Conservation (phyloP, 2,888 invertebrate genomes). For the Ormyrus pomaceus region DNA sequence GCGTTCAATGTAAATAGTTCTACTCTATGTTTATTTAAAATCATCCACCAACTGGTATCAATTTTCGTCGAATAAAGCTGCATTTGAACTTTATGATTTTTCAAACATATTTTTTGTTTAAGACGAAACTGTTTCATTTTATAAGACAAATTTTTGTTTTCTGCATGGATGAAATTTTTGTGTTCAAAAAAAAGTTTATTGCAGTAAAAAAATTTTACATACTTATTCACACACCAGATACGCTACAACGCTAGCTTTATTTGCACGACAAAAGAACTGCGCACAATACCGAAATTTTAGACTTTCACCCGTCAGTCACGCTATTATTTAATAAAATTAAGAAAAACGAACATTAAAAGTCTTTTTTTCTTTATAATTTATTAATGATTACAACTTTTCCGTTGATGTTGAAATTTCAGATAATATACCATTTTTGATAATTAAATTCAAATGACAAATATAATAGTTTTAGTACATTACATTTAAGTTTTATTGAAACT, state of each 20-base stretch:
- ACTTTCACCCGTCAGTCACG: constrained; percentile 30
- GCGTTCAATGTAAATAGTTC: constrained; percentile 38
- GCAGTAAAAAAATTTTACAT: constrained; percentile 1
- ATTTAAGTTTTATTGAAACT: too few species aligned
- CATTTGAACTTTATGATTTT: constrained; percentile 7
- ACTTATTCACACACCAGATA: constrained; percentile 36
- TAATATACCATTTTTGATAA: not conserved
- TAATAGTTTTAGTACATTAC: too few species aligned
- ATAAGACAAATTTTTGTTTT: constrained; percentile 3
- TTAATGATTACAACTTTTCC: not conserved
- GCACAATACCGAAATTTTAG: constrained; percentile 31
- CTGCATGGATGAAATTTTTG: constrained; percentile 28
- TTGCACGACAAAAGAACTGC: constrained; percentile 46
- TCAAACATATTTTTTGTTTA: not conserved
- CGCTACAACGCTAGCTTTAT: constrained; percentile 36
- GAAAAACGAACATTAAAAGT: constrained; percentile 6
- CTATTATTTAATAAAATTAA: constrained; percentile 15
- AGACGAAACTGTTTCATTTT: not conserved
- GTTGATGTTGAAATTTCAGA: too few species aligned
- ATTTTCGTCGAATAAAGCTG: not conserved
- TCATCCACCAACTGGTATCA: not conserved
- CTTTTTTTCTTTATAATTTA: constrained; percentile 23
- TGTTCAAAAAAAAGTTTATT: constrained; percentile 12
- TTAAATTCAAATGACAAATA: not conserved
- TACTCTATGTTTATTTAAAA: not conserved